Conservation (phyloP, 1,140 invertebrate species). For the Drosophila ananassae region DNA sequence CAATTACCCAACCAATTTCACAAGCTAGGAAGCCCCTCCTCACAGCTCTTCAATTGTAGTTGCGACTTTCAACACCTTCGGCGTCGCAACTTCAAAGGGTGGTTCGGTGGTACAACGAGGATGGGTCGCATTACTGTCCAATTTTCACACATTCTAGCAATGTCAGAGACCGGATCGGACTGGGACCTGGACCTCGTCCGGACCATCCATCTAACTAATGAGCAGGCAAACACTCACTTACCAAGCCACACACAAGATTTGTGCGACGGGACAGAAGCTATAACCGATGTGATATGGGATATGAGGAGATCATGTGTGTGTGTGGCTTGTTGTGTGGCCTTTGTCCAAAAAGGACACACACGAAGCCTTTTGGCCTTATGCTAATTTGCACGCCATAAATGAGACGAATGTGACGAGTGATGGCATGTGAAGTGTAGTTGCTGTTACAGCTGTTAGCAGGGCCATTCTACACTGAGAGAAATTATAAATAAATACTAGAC, state of each 20-base stretch:
- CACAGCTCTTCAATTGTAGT: conserved; percentile 1
- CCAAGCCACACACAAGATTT: conserved; percentile 20
- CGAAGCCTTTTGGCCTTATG: conserved; percentile 67
- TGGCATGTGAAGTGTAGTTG: conserved; percentile 42
- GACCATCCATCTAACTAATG: conserved; percentile 55
- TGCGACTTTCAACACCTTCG: conserved; percentile 59
- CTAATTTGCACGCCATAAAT: conserved; percentile 83
- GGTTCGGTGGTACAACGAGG: conserved; percentile 12
- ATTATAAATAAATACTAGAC: background rate
- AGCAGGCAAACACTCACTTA: conserved; percentile 58
- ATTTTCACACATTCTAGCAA: conserved; percentile 71
- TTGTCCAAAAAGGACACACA: conserved; percentile 66
- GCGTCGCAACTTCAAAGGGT: conserved; percentile 63
- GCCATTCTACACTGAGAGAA: conserved; percentile 1
- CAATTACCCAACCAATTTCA: conserved; percentile 46
- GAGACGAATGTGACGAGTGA: conserved; percentile 77
- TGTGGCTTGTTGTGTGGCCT: conserved; percentile 24
- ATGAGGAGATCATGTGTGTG: background rate
- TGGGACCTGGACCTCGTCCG: background rate
- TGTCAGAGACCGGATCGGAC: conserved; percentile 7
- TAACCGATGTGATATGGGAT: conserved; percentile 37
- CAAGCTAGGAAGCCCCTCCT: background rate
- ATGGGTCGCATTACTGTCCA: conserved; percentile 60
- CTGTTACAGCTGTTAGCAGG: conserved; percentile 13
- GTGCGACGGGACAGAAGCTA: conserved; percentile 23